Conservation (phyloP, 1,140 invertebrate species). For the Drosophila neocordata region DNA sequence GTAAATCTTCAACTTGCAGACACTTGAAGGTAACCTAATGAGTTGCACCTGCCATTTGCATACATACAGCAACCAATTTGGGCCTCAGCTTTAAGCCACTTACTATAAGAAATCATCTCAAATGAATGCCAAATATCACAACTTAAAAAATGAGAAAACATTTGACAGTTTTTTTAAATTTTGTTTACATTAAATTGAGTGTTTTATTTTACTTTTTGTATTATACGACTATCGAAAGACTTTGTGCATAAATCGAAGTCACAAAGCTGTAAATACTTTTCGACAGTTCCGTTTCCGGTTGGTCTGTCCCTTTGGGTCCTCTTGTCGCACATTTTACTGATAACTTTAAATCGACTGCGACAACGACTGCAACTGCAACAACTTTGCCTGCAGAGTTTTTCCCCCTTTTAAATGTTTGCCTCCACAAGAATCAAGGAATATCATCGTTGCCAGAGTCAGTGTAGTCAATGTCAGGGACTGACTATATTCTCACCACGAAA, state of each 20-base stretch:
- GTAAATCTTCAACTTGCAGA: neutral
- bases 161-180: too few species aligned
- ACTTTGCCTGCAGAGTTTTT: neutral
- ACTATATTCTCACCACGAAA: neutral
- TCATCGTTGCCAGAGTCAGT: neutral
- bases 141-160: too few species aligned
- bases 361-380: neutral
- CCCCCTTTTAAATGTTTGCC: neutral
- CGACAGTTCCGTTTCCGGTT: too few species aligned
- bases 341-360: constrained; percentile 1
- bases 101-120: too few species aligned
- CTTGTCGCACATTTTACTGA: neutral
- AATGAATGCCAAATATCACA: too few species aligned
- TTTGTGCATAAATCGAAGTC: too few species aligned
- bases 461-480: constrained; percentile 1
- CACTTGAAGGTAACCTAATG: constrained; percentile 4
- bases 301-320: neutral
- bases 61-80: too few species aligned
- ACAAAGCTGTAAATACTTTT: too few species aligned
- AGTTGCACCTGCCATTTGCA: constrained; percentile 1
- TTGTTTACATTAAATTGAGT: too few species aligned
- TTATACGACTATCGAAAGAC: too few species aligned
- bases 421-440: neutral
- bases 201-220: too few species aligned
- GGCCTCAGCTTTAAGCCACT: too few species aligned